Percentiles rank a stretch among this genome's conserved stretches.
Evolutionary conservation across 2,113 vertebrate species (phyloP).

Genomic region (Egretta garzetta): DNA sequence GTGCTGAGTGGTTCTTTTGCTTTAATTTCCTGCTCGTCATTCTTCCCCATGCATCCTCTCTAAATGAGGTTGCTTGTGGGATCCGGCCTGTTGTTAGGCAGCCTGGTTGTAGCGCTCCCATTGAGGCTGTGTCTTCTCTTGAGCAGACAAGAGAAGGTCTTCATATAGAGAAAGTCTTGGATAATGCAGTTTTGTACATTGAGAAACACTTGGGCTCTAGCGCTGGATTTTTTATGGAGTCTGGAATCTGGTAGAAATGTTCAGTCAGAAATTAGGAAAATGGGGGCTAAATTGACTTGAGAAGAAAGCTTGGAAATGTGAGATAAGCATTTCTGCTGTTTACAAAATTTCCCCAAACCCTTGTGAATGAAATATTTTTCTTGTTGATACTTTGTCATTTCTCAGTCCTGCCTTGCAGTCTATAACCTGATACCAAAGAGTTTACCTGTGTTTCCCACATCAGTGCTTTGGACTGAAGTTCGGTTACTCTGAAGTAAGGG

Average conservation of each 20-base stretch:
- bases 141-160: not conserved
- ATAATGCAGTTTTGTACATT: not conserved
- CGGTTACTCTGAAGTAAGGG: not conserved
- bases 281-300: not conserved
- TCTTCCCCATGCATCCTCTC: not conserved
- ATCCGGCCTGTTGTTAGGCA: not conserved
- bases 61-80: not conserved
- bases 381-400: not conserved
- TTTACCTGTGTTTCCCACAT: not conserved
- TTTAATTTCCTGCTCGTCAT: slow-evolving; percentile 30
- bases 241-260: not conserved
- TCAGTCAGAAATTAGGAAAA: not conserved
- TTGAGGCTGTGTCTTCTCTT: not conserved
- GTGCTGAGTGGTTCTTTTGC: not conserved
- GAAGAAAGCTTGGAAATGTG: not conserved
- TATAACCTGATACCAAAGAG: not conserved
- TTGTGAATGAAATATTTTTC: not conserved
- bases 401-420: not conserved
- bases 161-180: not conserved
- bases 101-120: not conserved
- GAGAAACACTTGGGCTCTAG: not conserved
- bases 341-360: not conserved
- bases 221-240: not conserved
- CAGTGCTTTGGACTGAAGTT: not conserved
- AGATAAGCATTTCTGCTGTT: not conserved